phyloP scores from a whole-genome alignment of 2,888 invertebrate species.

The Caenorhabditis plicata region DNA sequence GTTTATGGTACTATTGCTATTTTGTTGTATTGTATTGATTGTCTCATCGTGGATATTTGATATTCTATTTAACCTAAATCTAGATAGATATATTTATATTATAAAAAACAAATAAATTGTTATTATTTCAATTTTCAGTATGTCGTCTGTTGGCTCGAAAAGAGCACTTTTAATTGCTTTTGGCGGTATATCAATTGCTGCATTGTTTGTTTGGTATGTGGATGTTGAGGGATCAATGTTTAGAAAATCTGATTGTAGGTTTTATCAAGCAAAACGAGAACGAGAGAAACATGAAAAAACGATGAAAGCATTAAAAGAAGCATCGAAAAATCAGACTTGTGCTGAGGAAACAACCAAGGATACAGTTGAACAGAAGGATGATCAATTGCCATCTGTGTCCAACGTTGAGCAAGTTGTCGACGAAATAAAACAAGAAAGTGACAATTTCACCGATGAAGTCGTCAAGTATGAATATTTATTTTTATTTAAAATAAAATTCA shows the following conservation, averaged over 20 bases:
- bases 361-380: conserved; percentile 1
- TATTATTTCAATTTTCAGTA: conserved; percentile 34
- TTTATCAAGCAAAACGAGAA: conserved; percentile 17
- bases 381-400: not conserved
- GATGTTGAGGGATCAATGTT: not conserved
- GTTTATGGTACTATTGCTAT: too few species aligned
- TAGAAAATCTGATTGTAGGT: conserved; percentile 5
- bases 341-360: not conserved
- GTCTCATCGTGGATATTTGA: too few species aligned
- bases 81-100: too few species aligned
- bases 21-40: too few species aligned
- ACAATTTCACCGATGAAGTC: too few species aligned
- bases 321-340: too few species aligned
- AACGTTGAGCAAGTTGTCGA: not conserved
- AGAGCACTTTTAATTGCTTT: conserved; percentile 43
- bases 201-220: conserved; percentile 38
- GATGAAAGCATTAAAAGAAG: not conserved
- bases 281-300: not conserved
- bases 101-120: too few species aligned
- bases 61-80: too few species aligned
- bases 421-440: not conserved
- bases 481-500: too few species aligned
- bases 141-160: conserved; percentile 44
- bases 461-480: too few species aligned
- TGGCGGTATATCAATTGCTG: conserved; percentile 42